These are phyloP conservation scores for Cotesia chilonis DNA, from an alignment of 1,140 invertebrate genomes.

Conservation along the genomic window DNA sequence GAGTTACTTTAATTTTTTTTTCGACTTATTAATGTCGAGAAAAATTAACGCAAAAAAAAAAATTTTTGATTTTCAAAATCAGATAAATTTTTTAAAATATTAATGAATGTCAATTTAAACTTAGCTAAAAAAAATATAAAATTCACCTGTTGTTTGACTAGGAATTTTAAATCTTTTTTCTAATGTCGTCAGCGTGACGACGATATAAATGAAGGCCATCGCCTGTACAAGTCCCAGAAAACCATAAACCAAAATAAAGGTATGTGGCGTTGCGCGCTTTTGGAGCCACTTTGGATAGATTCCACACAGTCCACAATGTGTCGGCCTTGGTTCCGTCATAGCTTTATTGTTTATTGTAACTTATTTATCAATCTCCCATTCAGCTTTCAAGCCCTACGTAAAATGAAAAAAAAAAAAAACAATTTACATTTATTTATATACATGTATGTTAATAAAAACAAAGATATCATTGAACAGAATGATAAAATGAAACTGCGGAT, in stretches of 20 bases:
- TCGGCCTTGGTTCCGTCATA: conserved; percentile 52
- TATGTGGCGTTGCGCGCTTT: conserved; percentile 69
- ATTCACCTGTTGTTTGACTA: conserved; percentile 74
- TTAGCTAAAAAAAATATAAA: neutral
- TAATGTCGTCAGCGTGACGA: conserved; percentile 74
- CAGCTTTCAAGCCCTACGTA: conserved; percentile 11
- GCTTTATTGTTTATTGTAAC: neutral
- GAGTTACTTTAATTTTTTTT: neutral
- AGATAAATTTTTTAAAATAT: neutral
- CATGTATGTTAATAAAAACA: no score
- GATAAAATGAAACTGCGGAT: no score
- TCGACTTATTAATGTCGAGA: neutral
- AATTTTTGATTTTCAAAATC: neutral
- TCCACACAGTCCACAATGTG: conserved; percentile 69
- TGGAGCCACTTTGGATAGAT: conserved; percentile 73
- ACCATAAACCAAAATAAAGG: conserved; percentile 73
- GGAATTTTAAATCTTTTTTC: conserved; percentile 78
- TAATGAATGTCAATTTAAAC: no score
- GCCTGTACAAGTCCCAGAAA: conserved; percentile 75
- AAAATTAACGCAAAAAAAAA: neutral
- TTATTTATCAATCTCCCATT: neutral
- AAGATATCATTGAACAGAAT: neutral
- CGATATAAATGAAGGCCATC: conserved; percentile 76
- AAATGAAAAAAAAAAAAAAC: neutral
- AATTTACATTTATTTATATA: no score